Evolutionary conservation across 2,888 invertebrate genomes (phyloP).

Genomic region (Nowickia ferox): DNA sequence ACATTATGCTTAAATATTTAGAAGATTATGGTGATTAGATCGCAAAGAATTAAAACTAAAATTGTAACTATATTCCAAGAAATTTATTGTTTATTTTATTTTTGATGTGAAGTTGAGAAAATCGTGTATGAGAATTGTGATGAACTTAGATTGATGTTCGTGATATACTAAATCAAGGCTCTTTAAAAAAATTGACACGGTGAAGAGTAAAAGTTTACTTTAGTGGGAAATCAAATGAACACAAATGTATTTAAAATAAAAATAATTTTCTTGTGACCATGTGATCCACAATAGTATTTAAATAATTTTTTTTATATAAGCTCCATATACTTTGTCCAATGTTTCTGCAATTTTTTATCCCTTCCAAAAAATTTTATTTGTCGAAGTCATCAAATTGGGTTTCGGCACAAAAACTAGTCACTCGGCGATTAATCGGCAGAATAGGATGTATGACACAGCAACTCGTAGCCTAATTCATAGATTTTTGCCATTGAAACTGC

Average conservation of each 20-base stretch:
- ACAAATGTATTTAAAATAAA: background rate
- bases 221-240: background rate
- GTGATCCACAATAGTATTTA: too few relatives aligned
- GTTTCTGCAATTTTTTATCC: too few relatives aligned
- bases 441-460: too few relatives aligned
- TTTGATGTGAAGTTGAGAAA: slow-evolving; percentile 9
- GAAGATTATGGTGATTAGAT: slow-evolving; percentile 60
- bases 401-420: too few relatives aligned
- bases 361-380: too few relatives aligned
- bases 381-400: too few relatives aligned
- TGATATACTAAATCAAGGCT: slow-evolving; percentile 31
- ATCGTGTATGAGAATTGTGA: slow-evolving; percentile 23
- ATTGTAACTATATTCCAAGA: slow-evolving; percentile 32
- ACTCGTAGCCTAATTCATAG: too few relatives aligned
- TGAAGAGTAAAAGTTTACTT: background rate
- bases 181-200: background rate
- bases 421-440: too few relatives aligned
- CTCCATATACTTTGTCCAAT: too few relatives aligned
- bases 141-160: slow-evolving; percentile 32
- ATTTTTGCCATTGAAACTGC: too few relatives aligned
- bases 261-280: too few relatives aligned
- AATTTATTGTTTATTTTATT: slow-evolving; percentile 19
- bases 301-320: too few relatives aligned
- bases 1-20: slow-evolving; percentile 69
- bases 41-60: slow-evolving; percentile 13